Evolutionary conservation across 2,113 vertebrate species (phyloP).

Genomic region (Eidolon helvum): DNA sequence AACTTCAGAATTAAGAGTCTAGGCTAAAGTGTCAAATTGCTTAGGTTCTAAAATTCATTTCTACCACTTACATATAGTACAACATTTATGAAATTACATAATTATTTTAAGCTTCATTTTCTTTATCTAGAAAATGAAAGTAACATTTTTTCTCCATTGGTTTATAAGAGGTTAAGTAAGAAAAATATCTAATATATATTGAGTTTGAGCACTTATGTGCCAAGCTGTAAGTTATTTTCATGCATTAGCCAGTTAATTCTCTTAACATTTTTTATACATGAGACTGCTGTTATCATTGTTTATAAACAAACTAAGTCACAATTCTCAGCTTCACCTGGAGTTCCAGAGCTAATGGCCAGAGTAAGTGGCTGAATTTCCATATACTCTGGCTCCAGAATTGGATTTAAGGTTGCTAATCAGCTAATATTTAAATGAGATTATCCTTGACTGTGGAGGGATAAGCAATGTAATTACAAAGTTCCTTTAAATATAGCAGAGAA

Average conservation of each 20-base stretch:
- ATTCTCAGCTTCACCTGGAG: background rate
- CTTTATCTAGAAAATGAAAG: background rate
- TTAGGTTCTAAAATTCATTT: background rate
- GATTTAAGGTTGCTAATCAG: background rate
- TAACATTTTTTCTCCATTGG: background rate
- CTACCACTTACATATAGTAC: background rate
- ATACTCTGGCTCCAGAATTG: background rate
- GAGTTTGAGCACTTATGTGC: background rate
- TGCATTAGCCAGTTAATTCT: background rate
- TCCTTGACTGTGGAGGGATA: background rate
- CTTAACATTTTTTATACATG: background rate
- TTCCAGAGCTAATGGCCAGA: background rate
- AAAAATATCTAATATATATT: background rate
- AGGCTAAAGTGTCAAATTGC: background rate
- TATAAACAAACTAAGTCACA: background rate
- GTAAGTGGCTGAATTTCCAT: background rate
- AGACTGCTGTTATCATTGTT: background rate
- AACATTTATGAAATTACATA: background rate
- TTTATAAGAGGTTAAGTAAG: background rate
- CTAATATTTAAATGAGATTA: background rate
- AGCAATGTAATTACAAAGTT: background rate
- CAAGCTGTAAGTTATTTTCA: background rate
- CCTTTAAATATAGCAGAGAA: background rate
- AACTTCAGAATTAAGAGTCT: background rate
- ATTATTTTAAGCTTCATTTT: background rate